phyloP scores from a whole-genome alignment of 2,113 vertebrate genomes.

The Seriola dumerili region DNA sequence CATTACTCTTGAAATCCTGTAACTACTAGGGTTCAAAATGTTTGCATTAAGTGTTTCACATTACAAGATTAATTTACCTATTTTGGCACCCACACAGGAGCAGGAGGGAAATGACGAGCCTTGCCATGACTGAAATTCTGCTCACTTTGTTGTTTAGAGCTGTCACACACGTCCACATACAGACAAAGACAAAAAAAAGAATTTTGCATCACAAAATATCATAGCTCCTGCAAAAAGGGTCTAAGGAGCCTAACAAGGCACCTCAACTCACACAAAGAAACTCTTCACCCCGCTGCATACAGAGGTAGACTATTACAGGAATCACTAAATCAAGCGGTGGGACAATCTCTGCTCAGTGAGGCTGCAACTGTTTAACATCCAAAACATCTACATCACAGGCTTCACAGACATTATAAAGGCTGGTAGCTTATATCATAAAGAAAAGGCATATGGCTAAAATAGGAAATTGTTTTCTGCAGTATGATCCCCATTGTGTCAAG shows the following conservation, averaged over 20 bases:
- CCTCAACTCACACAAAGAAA: slow-evolving; percentile 34
- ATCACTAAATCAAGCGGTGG: slow-evolving; percentile 42
- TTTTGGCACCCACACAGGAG: slow-evolving; percentile 67
- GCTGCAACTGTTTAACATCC: slow-evolving; percentile 36
- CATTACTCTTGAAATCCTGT: background rate
- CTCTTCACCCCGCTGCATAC: slow-evolving; percentile 38
- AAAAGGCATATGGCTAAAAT: background rate
- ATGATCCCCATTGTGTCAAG: slow-evolving; percentile 39
- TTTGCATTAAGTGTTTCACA: background rate
- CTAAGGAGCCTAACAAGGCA: background rate
- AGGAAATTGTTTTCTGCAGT: slow-evolving; percentile 20
- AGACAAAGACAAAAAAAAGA: slow-evolving; percentile 1
- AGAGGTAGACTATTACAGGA: slow-evolving; percentile 32
- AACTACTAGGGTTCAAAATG: background rate
- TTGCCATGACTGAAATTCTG: slow-evolving; percentile 41
- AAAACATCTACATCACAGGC: background rate
- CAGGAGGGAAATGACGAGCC: slow-evolving; percentile 57
- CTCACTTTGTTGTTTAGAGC: slow-evolving; percentile 49
- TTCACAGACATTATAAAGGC: background rate
- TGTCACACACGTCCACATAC: slow-evolving; percentile 34
- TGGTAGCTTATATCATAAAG: background rate
- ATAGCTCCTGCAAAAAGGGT: background rate
- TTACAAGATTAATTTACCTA: slow-evolving; percentile 51
- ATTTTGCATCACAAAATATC: background rate
- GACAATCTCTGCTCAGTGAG: slow-evolving; percentile 32